Evolutionary conservation across 2,797 vertebrate genomes (phyloP).

Genomic region (Chanos chanos): DNA sequence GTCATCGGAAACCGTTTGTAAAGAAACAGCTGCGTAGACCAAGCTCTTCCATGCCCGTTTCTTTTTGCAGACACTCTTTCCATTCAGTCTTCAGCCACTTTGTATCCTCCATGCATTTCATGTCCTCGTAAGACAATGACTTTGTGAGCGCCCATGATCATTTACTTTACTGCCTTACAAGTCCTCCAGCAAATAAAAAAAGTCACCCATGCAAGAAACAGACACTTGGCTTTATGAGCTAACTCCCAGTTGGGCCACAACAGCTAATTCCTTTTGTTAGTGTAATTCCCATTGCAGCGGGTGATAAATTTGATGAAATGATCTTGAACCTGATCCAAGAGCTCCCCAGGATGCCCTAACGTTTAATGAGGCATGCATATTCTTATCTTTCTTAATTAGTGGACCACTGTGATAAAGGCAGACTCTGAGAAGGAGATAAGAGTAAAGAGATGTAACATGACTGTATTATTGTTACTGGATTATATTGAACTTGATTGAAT

Average conservation of each 20-base stretch:
- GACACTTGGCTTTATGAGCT: constrained; percentile 23
- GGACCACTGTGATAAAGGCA: constrained; percentile 13
- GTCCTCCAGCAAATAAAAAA: constrained; percentile 36
- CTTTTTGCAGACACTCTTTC: too few relatives aligned
- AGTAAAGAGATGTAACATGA: background rate
- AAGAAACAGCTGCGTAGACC: too few relatives aligned
- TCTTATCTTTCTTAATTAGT: constrained; percentile 50
- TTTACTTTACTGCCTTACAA: constrained; percentile 28
- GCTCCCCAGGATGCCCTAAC: constrained; percentile 53
- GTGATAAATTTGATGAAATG: constrained; percentile 62
- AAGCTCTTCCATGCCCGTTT: too few relatives aligned
- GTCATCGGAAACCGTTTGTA: too few relatives aligned
- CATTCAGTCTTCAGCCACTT: too few relatives aligned
- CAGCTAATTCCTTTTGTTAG: constrained; percentile 57
- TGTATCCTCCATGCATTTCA: constrained; percentile 6
- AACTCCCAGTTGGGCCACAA: constrained; percentile 37
- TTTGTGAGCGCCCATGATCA: constrained; percentile 4
- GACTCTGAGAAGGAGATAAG: constrained; percentile 3
- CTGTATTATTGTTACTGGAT: too few relatives aligned
- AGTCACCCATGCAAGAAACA: constrained; percentile 36
- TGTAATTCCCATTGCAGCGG: constrained; percentile 51
- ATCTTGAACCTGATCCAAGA: constrained; percentile 54
- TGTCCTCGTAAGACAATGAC: constrained; percentile 3
- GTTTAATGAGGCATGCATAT: constrained; percentile 62
- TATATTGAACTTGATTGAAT: constrained; percentile 3